Percentiles rank a stretch among this genome's conserved stretches.
Evolutionary conservation across 2,113 vertebrate genomes (phyloP).

Genomic region (Xenopus borealis): DNA sequence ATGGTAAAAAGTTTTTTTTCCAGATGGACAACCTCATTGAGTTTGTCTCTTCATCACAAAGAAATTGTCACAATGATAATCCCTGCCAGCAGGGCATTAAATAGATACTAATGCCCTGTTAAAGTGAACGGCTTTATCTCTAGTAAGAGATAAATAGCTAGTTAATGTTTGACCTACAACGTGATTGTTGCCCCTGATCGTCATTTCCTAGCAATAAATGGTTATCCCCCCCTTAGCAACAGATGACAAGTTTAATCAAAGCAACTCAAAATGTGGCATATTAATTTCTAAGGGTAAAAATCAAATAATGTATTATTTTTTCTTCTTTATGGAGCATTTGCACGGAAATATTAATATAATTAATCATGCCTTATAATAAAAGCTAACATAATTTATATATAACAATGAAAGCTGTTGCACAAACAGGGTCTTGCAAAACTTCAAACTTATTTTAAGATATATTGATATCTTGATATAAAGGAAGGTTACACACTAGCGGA

Average conservation of each 20-base stretch:
- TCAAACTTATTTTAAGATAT: no score
- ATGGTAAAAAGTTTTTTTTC: background rate
- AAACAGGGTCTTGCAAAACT: no score
- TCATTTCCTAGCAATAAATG: constrained; percentile 24
- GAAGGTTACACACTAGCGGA: no score
- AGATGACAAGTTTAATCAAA: background rate
- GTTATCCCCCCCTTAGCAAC: constrained; percentile 11
- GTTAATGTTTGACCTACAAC: constrained; percentile 28
- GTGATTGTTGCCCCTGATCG: constrained; percentile 17
- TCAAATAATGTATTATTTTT: background rate
- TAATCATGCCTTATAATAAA: no score
- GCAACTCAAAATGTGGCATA: background rate
- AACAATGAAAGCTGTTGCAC: no score
- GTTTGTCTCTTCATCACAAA: constrained; percentile 1
- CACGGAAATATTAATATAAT: no score
- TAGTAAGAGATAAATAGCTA: constrained; percentile 8
- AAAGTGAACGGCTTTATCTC: constrained; percentile 10
- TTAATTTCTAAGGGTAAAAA: background rate
- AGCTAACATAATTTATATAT: no score
- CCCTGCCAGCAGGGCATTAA: constrained; percentile 13
- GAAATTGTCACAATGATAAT: constrained; percentile 14
- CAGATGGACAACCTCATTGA: constrained; percentile 8
- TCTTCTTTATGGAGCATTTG: no score
- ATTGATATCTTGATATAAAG: no score
- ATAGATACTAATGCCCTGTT: constrained; percentile 14